Evolutionary conservation across 2,113 vertebrate species (phyloP), one percentile per base, ranked within the genome.

Genomic region (Pygathrix nemaeus): DNA sequence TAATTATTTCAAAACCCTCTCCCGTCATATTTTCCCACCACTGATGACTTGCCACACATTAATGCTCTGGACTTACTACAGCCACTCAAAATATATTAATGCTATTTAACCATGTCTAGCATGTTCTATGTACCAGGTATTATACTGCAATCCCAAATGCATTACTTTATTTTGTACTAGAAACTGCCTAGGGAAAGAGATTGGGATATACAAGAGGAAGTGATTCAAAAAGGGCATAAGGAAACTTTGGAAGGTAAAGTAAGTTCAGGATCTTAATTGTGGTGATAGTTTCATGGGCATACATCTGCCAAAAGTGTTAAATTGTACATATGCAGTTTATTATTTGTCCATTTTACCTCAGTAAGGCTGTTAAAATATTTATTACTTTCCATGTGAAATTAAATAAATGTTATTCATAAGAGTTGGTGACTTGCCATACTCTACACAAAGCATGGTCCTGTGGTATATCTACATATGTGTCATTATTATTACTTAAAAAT

Each of bases 401-500:
- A 76, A 76, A 90, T 83, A 84, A 52, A n/a, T 57, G 0, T 93
- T n/a, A 64, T 32, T 40, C 5, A n/a, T 75, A 83, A 90, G 20
- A 92, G 6, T 1, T 43, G 11, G 11, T 70, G 75, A 59, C 14
- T 92, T 82, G 61, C 11, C 45, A 50, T 66, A 45, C 5, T 66
- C 14, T 50, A 32, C 73, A 20, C 43, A 78, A 45, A n/a, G 7
- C 70, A 30, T 91, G 83, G 30, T 4, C 5, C 4, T 88, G 2
- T 75, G 3, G 0, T 40, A 25, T 20, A 80, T 3, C 55, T 87
- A 57, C 18, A 12, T 66, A 76, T n/a, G 2, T 17, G 73, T 64
- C 48, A 88, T 72, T 84, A 27, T 66, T 32, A 57, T 89, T 59
- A 40, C 16, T 88, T 91, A 81, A 93, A 94, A 85, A 61, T n/a